Evolutionary conservation across 2,797 vertebrate genomes (phyloP).

Genomic region (Girardinus metallicus): DNA sequence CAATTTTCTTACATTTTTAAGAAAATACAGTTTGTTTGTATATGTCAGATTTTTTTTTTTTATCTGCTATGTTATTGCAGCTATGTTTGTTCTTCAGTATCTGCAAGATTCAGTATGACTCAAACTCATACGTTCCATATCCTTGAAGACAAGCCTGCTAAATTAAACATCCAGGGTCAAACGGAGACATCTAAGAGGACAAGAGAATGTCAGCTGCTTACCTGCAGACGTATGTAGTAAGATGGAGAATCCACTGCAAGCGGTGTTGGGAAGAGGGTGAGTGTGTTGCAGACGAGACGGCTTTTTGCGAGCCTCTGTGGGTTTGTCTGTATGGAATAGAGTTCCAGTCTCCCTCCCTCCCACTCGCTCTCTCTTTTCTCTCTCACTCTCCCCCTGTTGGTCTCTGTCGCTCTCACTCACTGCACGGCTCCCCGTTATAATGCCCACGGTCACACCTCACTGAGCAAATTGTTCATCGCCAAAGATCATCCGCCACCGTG

Average conservation of each 20-base stretch:
- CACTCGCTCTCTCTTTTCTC: constrained; percentile 19
- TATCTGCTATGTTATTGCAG: constrained; percentile 31
- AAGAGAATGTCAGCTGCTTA: constrained; percentile 63
- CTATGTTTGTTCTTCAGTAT: constrained; percentile 27
- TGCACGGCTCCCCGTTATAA: constrained; percentile 74
- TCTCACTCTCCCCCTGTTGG: constrained; percentile 24
- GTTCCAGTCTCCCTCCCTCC: constrained; percentile 54
- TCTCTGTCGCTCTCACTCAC: constrained; percentile 55
- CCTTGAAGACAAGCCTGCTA: constrained; percentile 38
- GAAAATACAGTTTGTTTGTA: constrained; percentile 17
- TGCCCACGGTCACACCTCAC: constrained; percentile 78
- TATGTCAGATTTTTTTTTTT: constrained; percentile 29
- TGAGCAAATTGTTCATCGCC: constrained; percentile 78
- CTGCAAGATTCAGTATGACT: constrained; percentile 34
- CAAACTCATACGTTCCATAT: constrained; percentile 27
- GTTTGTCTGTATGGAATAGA: constrained; percentile 62
- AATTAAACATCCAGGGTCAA: constrained; percentile 20
- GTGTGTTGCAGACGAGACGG: constrained; percentile 56
- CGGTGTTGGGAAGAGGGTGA: constrained; percentile 47
- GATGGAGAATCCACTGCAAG: constrained; percentile 70
- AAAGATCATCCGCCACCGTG: constrained; percentile 47
- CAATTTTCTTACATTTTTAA: neutral
- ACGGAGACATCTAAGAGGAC: constrained; percentile 17
- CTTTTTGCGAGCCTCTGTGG: constrained; percentile 56
- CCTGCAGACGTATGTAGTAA: constrained; percentile 62